Percentiles rank a stretch among this genome's conserved stretches.
These are phyloP conservation scores for Neopipo cinnamomea DNA, from an alignment of 2,113 vertebrate species.

Conservation along the genomic window DNA sequence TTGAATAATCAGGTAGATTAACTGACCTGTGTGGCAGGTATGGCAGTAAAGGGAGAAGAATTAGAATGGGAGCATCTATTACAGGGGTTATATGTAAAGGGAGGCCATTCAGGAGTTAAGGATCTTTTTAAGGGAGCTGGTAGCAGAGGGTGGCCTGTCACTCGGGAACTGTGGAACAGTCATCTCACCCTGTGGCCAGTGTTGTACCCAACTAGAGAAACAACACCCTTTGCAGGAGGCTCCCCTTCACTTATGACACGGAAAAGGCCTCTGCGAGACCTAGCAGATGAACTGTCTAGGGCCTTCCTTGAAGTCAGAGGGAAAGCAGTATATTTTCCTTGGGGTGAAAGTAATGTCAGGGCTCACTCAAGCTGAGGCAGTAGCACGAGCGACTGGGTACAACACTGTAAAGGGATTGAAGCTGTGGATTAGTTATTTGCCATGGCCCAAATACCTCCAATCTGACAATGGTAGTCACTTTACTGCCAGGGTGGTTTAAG, in stretches of 20 bases:
- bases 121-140: not conserved
- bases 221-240: not conserved
- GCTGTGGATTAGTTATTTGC: not conserved
- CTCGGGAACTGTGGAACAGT: not conserved
- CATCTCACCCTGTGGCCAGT: not conserved
- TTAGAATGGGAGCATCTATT: not conserved
- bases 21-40: not conserved
- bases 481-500: not conserved
- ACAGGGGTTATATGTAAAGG: not conserved
- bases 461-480: not conserved
- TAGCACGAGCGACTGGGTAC: not conserved
- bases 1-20: not conserved
- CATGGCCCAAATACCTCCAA: not conserved
- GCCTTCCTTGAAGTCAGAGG: not conserved
- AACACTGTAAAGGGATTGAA: not conserved
- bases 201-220: not conserved
- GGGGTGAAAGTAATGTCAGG: not conserved
- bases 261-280: not conserved
- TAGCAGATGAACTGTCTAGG: not conserved
- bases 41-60: not conserved
- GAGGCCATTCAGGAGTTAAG: not conserved
- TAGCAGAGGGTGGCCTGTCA: not conserved
- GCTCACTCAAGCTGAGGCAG: not conserved
- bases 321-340: not conserved
- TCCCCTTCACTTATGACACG: rapidly evolving